Percentiles rank a stretch among this genome's conserved stretches.
phyloP scores from a whole-genome alignment of 2,888 invertebrate species.

The Temnothorax ravouxi region DNA sequence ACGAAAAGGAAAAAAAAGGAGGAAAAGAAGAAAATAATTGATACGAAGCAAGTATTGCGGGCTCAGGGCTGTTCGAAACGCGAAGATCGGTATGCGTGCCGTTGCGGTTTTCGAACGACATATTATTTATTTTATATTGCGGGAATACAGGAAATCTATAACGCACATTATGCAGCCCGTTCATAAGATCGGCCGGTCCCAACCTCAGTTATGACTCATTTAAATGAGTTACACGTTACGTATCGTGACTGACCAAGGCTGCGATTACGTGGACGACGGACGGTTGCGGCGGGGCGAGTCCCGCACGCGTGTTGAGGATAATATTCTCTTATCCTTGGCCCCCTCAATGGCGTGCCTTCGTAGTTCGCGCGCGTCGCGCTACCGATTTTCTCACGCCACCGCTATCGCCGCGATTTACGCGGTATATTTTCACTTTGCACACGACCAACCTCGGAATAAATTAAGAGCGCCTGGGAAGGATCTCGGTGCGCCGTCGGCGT shows the following conservation, averaged over 20 bases:
- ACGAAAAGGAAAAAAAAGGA: neutral
- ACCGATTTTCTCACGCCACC: slow-evolving; percentile 81
- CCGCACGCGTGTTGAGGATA: slow-evolving; percentile 60
- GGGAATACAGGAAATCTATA: neutral
- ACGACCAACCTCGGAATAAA: slow-evolving; percentile 39
- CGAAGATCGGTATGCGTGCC: neutral
- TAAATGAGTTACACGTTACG: slow-evolving; percentile 70
- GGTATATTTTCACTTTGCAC: slow-evolving; percentile 40
- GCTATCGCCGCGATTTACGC: slow-evolving; percentile 64
- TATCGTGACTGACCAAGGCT: slow-evolving; percentile 69
- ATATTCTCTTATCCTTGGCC: slow-evolving; percentile 78
- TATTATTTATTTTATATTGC: no score
- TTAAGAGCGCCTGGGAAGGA: slow-evolving; percentile 48
- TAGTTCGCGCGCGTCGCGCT: slow-evolving; percentile 58
- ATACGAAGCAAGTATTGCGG: neutral
- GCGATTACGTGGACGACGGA: slow-evolving; percentile 56
- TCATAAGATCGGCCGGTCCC: slow-evolving; percentile 54
- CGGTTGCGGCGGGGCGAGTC: slow-evolving; percentile 39
- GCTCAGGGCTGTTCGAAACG: neutral
- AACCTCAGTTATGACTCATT: slow-evolving; percentile 73
- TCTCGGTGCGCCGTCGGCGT: neutral
- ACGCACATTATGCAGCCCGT: slow-evolving; percentile 3
- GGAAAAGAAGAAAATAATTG: neutral
- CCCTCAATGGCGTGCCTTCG: slow-evolving; percentile 79
- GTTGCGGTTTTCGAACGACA: neutral